phyloP scores from a whole-genome alignment of 2,888 invertebrate genomes.

The Metellina segmentata region DNA sequence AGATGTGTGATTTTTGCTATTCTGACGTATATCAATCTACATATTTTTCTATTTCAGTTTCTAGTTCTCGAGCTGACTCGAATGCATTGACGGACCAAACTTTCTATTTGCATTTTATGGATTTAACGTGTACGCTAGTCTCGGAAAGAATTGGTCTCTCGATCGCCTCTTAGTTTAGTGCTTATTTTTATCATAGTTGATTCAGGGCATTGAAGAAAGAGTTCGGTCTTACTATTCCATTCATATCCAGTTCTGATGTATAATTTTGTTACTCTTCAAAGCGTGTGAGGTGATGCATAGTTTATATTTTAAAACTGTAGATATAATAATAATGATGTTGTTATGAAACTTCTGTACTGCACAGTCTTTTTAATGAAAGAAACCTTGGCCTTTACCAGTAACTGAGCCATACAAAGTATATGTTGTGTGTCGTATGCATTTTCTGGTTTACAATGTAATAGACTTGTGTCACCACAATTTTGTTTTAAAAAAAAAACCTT shows the following conservation, averaged over 20 bases:
- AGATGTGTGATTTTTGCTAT: conserved; percentile 53
- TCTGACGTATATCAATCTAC: conserved; percentile 1
- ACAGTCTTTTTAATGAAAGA: too few relatives aligned
- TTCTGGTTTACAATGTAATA: not conserved
- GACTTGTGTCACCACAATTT: too few relatives aligned
- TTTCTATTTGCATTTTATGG: conserved; percentile 16
- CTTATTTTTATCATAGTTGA: conserved; percentile 22
- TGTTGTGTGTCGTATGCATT: too few relatives aligned
- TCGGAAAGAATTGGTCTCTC: conserved; percentile 22
- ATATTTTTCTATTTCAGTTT: conserved; percentile 27
- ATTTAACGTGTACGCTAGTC: conserved; percentile 25
- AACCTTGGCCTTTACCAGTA: too few relatives aligned
- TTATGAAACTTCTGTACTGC: too few relatives aligned
- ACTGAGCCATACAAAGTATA: too few relatives aligned
- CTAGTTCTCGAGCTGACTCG: conserved; percentile 25
- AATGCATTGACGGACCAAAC: conserved; percentile 10
- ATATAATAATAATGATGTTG: too few relatives aligned
- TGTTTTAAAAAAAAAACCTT: too few relatives aligned
- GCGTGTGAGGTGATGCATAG: conserved; percentile 29
- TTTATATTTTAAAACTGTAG: not conserved
- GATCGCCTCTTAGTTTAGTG: not conserved
- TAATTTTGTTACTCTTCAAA: conserved; percentile 10
- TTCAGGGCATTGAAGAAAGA: conserved; percentile 41
- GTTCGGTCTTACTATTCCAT: not conserved
- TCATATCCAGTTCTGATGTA: conserved; percentile 10